These are phyloP conservation scores for Dascyllus trimaculatus DNA, from an alignment of 2,113 vertebrate genomes.

Conservation along the genomic window DNA sequence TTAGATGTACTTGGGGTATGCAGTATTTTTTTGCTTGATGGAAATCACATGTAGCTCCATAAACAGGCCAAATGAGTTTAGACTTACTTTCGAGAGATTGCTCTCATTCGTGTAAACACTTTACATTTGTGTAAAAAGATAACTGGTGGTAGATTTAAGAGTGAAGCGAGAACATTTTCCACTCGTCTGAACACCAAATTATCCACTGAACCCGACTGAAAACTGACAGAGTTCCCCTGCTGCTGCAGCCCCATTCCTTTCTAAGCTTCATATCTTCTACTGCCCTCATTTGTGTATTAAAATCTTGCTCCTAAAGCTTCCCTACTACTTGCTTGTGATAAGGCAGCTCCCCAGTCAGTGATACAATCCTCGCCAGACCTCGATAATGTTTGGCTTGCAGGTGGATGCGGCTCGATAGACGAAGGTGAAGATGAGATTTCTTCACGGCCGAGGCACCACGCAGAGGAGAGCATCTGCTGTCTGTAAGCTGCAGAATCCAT, in stretches of 20 bases:
- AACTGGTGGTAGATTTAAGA: too few species aligned
- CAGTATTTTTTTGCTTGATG: too few species aligned
- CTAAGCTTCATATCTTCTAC: not conserved
- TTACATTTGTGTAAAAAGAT: too few species aligned
- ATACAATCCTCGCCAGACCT: not conserved
- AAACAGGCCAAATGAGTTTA: too few species aligned
- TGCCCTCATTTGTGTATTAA: too few species aligned
- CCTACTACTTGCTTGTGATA: not conserved
- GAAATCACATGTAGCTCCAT: too few species aligned
- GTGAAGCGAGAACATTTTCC: not conserved
- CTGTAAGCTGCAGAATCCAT: slow-evolving; percentile 30
- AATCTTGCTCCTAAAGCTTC: not conserved
- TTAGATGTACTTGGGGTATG: too few species aligned
- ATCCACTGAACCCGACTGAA: not conserved
- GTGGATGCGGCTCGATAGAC: slow-evolving; percentile 9
- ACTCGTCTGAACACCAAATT: not conserved
- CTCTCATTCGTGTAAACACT: too few species aligned
- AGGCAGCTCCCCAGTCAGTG: not conserved
- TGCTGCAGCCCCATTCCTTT: not conserved
- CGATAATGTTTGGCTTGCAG: slow-evolving; percentile 15
- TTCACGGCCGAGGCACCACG: slow-evolving; percentile 18
- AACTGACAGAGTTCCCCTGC: not conserved
- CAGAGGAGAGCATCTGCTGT: slow-evolving; percentile 64
- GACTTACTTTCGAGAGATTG: too few species aligned
- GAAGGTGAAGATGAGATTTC: slow-evolving; percentile 43